phyloP scores from a whole-genome alignment of 2,797 vertebrate genomes.

The Paedocypris micromegethes region DNA sequence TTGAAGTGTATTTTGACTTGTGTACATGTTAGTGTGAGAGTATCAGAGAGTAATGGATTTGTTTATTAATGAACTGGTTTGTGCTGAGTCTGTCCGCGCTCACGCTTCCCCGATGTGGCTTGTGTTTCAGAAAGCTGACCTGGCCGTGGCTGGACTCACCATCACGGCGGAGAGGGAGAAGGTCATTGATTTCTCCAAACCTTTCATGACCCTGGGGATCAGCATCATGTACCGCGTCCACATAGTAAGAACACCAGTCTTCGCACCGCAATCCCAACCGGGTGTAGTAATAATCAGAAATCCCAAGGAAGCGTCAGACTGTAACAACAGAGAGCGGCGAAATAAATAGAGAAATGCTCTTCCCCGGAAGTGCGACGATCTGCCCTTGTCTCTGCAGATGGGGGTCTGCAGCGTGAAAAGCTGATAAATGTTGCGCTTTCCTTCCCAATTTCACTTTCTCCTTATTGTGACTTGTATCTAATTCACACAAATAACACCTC shows the following conservation, averaged over 20 bases:
- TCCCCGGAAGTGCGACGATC: slow-evolving; percentile 19
- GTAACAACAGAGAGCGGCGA: slow-evolving; percentile 33
- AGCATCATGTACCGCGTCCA: slow-evolving; percentile 98
- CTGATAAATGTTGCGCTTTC: slow-evolving; percentile 59
- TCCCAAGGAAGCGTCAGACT: slow-evolving; percentile 38
- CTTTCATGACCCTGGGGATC: slow-evolving; percentile 97
- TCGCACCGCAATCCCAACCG: neutral
- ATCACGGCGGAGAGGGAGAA: slow-evolving; percentile 97
- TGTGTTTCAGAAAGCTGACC: slow-evolving; percentile 88
- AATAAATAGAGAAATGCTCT: slow-evolving; percentile 25
- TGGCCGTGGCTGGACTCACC: slow-evolving; percentile 92
- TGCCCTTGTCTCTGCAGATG: slow-evolving; percentile 53
- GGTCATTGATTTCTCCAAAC: slow-evolving; percentile 99
- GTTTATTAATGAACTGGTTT: neutral
- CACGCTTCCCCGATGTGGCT: slow-evolving; percentile 20
- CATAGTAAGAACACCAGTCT: slow-evolving; percentile 76
- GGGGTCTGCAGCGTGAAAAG: slow-evolving; percentile 49
- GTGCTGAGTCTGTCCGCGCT: neutral
- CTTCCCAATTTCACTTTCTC: slow-evolving; percentile 53
- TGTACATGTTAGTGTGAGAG: no score
- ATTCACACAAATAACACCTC: slow-evolving; percentile 50
- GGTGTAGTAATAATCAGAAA: slow-evolving; percentile 8
- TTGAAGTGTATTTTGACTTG: no score
- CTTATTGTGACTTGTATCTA: slow-evolving; percentile 52
- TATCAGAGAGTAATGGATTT: no score